These are phyloP conservation scores for Phymatocera aterrima DNA, from an alignment of 2,888 invertebrate genomes.

Conservation along the genomic window DNA sequence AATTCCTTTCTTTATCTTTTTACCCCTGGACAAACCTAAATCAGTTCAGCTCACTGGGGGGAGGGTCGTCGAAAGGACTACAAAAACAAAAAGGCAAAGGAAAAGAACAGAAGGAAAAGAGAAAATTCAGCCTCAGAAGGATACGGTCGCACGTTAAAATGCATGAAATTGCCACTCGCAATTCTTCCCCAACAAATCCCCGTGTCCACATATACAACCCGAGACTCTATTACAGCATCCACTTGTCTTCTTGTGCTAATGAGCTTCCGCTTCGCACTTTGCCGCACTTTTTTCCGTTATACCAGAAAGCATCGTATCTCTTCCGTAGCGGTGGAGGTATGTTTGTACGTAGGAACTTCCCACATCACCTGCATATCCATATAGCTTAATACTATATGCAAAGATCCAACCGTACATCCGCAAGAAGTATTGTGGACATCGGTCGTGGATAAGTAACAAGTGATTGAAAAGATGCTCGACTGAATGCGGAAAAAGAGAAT, in stretches of 20 bases:
- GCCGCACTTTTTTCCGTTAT: not conserved
- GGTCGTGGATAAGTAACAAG: no score
- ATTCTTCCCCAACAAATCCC: not conserved
- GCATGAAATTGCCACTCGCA: conserved; percentile 41
- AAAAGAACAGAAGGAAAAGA: not conserved
- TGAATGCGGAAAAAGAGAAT: no score
- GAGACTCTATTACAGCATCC: conserved; percentile 30
- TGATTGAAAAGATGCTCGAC: no score
- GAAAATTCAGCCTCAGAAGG: not conserved
- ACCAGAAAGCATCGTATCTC: conserved; percentile 28
- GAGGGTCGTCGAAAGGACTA: not conserved
- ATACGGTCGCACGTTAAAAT: conserved; percentile 23
- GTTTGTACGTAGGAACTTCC: not conserved
- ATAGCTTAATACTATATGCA: not conserved
- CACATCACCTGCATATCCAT: not conserved
- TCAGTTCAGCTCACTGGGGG: conserved; percentile 19
- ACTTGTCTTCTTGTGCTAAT: conserved; percentile 39
- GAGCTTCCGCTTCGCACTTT: conserved; percentile 27
- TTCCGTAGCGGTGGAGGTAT: not conserved
- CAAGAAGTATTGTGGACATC: no score
- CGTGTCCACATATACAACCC: not conserved
- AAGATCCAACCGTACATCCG: not conserved
- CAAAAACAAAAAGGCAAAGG: not conserved
- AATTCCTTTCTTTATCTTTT: conserved; percentile 18
- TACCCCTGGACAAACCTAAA: not conserved